Base-by-base conservation (phyloP, 2,797 vertebrate genomes). In the Lepilemur septentrionalis region DNA sequence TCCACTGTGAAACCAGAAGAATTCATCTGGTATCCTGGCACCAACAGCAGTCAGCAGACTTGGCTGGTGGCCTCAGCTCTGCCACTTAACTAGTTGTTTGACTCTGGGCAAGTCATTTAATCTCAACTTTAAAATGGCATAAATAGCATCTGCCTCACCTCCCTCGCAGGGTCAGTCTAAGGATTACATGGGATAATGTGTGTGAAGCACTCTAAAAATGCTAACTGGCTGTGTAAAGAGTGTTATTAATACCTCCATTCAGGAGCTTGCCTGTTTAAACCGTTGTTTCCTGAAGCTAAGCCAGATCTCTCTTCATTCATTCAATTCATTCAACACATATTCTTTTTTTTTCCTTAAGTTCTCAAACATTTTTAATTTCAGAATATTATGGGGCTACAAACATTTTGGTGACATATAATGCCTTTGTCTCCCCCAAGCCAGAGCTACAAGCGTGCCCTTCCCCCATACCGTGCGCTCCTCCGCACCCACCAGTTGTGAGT, bases 51-150 rank as follows among this genome's bases (percentile, higher is more conserved):
- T 61, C 78, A 78, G 76, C 30, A 65, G 55, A 86, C 50, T 38
- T 76, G 35, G 48, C 20, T 32, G 32, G 17, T 57, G 32, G 65
- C 48, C 57, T 43, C 38, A 69, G 38, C 73, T 78, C 41, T 35
- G 32, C 75, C 83, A 75, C 63, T 57, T 59, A 57, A 57, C 25
- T 93, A 91, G n/a, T 61, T 61, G 72, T 92, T 76, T 81, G 80
- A 84, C 65, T 91, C 72, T 18, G 57, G 76, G 76, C 32, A 92
- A 92, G 81, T 92, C 32, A 73, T 73, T 92, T 85, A 88, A 89
- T 92, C 61, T 50, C 48, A 85, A 79, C 61, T 76, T 89, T 85
- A 55, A 87, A 92, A 86, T 69, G 52, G 63, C 93, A 69, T 81
- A 63, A 93, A 81, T 81, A 89, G 38, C 52, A 61, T 57, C 35